Evolutionary conservation across 2,113 vertebrate species (phyloP), one percentile per base, ranked within the genome.

Genomic region (Lutjanus erythropterus): DNA sequence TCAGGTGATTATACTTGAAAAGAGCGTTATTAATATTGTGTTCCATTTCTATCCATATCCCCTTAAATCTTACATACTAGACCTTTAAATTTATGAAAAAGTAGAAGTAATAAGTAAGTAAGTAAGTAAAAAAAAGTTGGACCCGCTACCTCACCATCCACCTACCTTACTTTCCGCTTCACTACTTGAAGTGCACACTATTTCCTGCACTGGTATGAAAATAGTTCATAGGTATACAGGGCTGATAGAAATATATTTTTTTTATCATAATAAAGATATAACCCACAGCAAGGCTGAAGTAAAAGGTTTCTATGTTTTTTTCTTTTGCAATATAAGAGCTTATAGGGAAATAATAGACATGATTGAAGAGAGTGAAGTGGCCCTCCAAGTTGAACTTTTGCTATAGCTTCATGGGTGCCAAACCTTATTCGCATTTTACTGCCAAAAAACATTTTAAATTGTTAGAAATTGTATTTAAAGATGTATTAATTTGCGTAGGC

Each of bases 401-500:
- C 37, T 31, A 11, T 42, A 35, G 23, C n/a, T 37, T 64, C 8
- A 6, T 1, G 37, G 46, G 74, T 61, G 71, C 67, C 29, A 85
- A 76, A 76, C 19, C 44, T 12, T 2, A 69, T 66, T 18, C 8
- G 2, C 42, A 50, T 62, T 29, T 59, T 31, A 61, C 5, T 73
- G 62, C 66, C 64, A 67, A 47, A 82, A 60, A 52, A 21, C 15
- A 46, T 71, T 44, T 70, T 39, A 64, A 33, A 58, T 29, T 52
- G 53, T 68, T 42, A 11, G 33, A 70, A 42, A 70, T 62, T 35
- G 29, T 15, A 3, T 6, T 75, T 33, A 65, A 72, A 81, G 84
- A 77, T 8, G 21, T 33, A 50, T 78, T 71, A 37, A 86, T 87
- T 79, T 73, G 49, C 58, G 58, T 46, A 39, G 60, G 41, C 21